Conservation (phyloP, 2,888 invertebrate species). For the Thecocarcelia acutangulata region DNA sequence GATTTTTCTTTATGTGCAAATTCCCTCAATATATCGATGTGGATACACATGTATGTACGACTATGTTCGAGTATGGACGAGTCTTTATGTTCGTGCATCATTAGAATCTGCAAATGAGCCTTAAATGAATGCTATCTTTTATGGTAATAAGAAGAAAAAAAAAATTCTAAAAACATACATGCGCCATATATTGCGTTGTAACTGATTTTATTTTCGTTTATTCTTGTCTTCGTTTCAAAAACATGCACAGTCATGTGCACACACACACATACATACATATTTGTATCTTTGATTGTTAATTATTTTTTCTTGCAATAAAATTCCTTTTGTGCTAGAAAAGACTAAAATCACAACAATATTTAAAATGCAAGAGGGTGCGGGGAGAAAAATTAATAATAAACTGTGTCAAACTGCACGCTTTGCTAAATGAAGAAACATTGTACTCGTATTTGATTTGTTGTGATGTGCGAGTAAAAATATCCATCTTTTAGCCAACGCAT, state of each 20-base stretch:
- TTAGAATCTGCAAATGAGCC: constrained; percentile 1
- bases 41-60: too few species aligned
- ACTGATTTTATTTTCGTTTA: background rate
- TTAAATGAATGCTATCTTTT: constrained; percentile 27
- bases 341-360: background rate
- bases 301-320: background rate
- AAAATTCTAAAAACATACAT: background rate
- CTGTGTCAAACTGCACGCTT: constrained; percentile 69
- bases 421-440: constrained; percentile 29
- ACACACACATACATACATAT: background rate
- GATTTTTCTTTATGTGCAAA: too few species aligned
- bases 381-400: constrained; percentile 46
- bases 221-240: background rate
- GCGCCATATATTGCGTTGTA: background rate
- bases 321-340: background rate
- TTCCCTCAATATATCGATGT: too few species aligned
- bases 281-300: background rate
- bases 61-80: too few species aligned
- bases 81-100: background rate
- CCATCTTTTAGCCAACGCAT: constrained; percentile 41
- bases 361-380: background rate
- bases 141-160: background rate
- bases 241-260: background rate
- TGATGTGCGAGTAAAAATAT: constrained; percentile 35
- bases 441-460: constrained; percentile 53